A percentile compares a stretch with the other conserved stretches of the same genome.
Evolutionary conservation across 2,888 invertebrate species (phyloP).

Genomic region (Tinea trinotella): DNA sequence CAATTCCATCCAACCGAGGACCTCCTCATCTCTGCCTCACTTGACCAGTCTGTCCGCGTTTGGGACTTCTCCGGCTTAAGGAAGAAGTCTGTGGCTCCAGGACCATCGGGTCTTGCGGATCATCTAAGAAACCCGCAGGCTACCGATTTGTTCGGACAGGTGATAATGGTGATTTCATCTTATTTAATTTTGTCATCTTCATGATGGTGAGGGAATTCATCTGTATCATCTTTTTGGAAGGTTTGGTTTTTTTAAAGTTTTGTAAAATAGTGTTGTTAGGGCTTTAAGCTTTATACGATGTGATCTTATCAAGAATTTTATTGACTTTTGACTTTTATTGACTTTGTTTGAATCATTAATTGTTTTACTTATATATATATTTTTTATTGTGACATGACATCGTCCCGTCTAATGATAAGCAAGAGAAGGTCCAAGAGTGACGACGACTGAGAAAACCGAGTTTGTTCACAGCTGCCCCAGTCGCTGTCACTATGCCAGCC

Average conservation of each 20-base stretch:
- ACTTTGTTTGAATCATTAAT: too few relatives aligned
- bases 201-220: not conserved
- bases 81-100: conserved; percentile 98
- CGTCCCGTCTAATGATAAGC: too few relatives aligned
- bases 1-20: conserved; percentile 98
- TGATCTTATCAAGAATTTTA: too few relatives aligned
- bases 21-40: conserved; percentile 95
- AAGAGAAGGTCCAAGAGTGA: too few relatives aligned
- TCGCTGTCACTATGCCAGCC: too few relatives aligned
- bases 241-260: not conserved
- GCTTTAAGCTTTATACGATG: too few relatives aligned
- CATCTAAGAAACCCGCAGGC: conserved; percentile 87
- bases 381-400: too few relatives aligned
- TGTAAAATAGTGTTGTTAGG: too few relatives aligned
- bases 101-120: conserved; percentile 91
- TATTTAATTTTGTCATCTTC: not conserved
- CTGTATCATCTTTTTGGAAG: not conserved
- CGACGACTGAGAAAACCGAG: too few relatives aligned
- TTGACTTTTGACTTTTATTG: too few relatives aligned
- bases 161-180: conserved; percentile 26
- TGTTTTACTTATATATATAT: too few relatives aligned
- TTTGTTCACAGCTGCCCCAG: too few relatives aligned
- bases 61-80: conserved; percentile 98
- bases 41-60: conserved; percentile 98
- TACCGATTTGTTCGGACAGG: conserved; percentile 94